Evolutionary conservation across 2,888 invertebrate species (phyloP).

Genomic region (Hymenopus coronatus): DNA sequence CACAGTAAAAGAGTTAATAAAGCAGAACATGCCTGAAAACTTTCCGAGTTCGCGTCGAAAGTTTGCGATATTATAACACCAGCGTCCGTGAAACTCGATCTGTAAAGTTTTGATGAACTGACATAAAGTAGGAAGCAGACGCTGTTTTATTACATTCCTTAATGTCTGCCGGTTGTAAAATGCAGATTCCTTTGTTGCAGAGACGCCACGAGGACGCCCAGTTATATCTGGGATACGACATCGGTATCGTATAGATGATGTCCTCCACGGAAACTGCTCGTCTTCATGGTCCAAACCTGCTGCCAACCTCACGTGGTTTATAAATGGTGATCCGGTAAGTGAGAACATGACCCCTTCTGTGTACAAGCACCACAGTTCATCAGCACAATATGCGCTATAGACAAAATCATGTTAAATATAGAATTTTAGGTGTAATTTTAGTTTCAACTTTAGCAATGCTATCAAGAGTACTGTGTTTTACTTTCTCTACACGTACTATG

Average conservation of each 20-base stretch:
- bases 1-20: too few relatives aligned
- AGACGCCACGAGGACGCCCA: constrained; percentile 14
- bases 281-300: constrained; percentile 25
- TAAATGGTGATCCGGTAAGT: constrained; percentile 20
- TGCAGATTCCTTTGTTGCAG: neutral
- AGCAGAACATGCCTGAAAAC: too few relatives aligned
- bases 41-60: too few relatives aligned
- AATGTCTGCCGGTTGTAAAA: neutral
- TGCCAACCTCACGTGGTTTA: constrained; percentile 19
- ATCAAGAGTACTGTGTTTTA: too few relatives aligned
- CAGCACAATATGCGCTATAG: neutral
- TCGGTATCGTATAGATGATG: constrained; percentile 4
- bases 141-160: neutral
- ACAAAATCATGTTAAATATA: too few relatives aligned
- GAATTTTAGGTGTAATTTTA: too few relatives aligned
- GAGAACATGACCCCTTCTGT: neutral
- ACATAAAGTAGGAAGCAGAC: neutral
- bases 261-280: constrained; percentile 16
- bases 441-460: too few relatives aligned
- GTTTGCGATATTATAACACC: too few relatives aligned
- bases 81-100: neutral
- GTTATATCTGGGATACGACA: constrained; percentile 10
- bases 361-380: neutral
- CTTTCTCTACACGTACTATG: too few relatives aligned
- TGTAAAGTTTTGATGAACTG: neutral